Percentiles rank a stretch among this genome's conserved stretches.
Evolutionary conservation across 1,140 invertebrate species (phyloP).

Genomic region (Drosophila triauraria): DNA sequence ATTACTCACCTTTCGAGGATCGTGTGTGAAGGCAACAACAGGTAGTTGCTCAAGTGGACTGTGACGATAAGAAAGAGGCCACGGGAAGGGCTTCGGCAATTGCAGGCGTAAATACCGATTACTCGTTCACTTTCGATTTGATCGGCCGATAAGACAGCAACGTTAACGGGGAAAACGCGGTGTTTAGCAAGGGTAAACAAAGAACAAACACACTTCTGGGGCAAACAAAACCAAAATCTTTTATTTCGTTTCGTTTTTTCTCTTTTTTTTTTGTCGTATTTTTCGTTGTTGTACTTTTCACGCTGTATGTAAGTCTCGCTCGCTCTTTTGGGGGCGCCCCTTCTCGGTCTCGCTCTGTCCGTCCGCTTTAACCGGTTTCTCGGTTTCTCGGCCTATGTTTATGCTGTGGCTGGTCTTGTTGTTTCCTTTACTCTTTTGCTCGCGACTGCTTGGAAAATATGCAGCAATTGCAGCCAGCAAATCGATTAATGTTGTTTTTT

Average conservation of each 20-base stretch:
- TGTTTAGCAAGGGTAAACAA: conserved; percentile 42
- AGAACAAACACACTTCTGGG: conserved; percentile 45
- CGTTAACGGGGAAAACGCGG: conserved; percentile 26
- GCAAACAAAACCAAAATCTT: conserved; percentile 42
- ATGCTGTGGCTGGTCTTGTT: conserved; percentile 38
- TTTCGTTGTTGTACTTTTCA: conserved; percentile 34
- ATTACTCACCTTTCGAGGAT: conserved; percentile 33
- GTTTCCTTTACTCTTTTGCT: conserved; percentile 37
- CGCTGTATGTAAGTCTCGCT: conserved; percentile 39
- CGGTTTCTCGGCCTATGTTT: conserved; percentile 53
- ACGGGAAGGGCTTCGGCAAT: conserved; percentile 36
- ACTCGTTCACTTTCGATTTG: conserved; percentile 72
- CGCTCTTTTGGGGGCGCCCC: conserved; percentile 31
- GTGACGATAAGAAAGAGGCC: conserved; percentile 41
- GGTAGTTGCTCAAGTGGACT: conserved; percentile 26
- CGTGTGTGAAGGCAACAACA: conserved; percentile 26
- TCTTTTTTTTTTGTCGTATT: conserved; percentile 31
- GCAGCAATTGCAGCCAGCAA: conserved; percentile 61
- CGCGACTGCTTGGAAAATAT: conserved; percentile 42
- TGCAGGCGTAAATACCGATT: conserved; percentile 49
- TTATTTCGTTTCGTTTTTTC: conserved; percentile 22
- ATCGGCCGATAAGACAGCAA: conserved; percentile 50
- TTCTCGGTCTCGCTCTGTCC: conserved; percentile 44
- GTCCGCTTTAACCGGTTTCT: conserved; percentile 71
- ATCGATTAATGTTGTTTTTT: conserved; percentile 48